Percentiles rank a stretch among this genome's conserved stretches.
These are phyloP conservation scores for Charina bottae DNA, from an alignment of 2,113 vertebrate species.

Conservation along the genomic window DNA sequence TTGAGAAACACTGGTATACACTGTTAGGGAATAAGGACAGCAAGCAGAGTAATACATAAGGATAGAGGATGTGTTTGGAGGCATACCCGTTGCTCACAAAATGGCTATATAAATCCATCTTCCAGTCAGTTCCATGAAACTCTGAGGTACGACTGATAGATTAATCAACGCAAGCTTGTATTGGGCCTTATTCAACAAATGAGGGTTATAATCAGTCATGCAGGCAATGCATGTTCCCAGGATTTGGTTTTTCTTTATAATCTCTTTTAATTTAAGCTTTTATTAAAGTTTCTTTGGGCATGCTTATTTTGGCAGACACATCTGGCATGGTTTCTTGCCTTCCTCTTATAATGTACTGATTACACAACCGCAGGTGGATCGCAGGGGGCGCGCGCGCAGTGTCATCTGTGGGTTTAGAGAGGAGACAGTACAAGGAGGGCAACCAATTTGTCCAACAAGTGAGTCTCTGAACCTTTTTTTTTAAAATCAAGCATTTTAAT, in stretches of 20 bases:
- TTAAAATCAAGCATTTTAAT: neutral
- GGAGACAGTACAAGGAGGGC: neutral
- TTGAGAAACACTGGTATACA: neutral
- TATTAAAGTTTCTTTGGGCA: neutral
- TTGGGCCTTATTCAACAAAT: neutral
- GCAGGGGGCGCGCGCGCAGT: rapidly evolving
- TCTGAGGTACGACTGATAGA: neutral
- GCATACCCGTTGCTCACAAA: neutral
- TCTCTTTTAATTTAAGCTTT: neutral
- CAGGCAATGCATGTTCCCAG: neutral
- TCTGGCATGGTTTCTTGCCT: neutral
- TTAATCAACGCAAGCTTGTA: neutral
- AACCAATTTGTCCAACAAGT: neutral
- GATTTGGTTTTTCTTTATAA: neutral
- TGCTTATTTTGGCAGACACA: neutral
- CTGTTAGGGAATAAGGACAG: neutral
- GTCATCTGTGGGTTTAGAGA: neutral
- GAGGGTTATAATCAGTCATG: neutral
- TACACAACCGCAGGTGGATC: slow-evolving; percentile 17
- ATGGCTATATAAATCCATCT: neutral
- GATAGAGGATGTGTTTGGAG: neutral
- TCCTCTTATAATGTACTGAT: neutral
- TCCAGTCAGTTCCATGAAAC: neutral
- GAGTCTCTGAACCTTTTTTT: neutral
- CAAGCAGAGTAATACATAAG: neutral